A percentile compares a stretch with the other conserved stretches of the same genome.
Evolutionary conservation across 2,113 vertebrate species (phyloP).

Genomic region (Callopanchax toddi): DNA sequence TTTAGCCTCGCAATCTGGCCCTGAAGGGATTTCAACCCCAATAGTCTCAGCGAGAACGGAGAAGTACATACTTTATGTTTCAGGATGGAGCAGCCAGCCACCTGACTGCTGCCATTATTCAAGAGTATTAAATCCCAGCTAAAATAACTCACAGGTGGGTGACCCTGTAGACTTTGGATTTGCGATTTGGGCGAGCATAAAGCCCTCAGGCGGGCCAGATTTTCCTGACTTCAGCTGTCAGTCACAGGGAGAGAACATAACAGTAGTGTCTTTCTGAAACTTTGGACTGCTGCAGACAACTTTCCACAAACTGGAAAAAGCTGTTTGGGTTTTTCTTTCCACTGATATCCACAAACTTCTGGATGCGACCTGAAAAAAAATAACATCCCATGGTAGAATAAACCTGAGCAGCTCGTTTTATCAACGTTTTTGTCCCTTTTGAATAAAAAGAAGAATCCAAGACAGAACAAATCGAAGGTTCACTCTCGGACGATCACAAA

Average conservation of each 20-base stretch:
- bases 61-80: slow-evolving; percentile 44
- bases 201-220: slow-evolving; percentile 48
- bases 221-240: slow-evolving; percentile 57
- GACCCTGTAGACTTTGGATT: slow-evolving; percentile 57
- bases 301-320: slow-evolving; percentile 59
- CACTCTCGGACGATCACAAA: slow-evolving; percentile 35
- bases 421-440: slow-evolving; percentile 38
- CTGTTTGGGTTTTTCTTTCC: slow-evolving; percentile 26
- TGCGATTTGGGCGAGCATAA: slow-evolving; percentile 37
- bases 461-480: slow-evolving; percentile 12
- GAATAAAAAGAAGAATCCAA: slow-evolving; percentile 12
- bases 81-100: slow-evolving; percentile 28
- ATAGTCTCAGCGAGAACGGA: neutral
- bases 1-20: slow-evolving; percentile 48
- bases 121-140: slow-evolving; percentile 50
- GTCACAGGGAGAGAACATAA: slow-evolving; percentile 59
- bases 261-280: slow-evolving; percentile 50
- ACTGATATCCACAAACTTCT: slow-evolving; percentile 41
- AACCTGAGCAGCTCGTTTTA: neutral
- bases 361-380: slow-evolving; percentile 15
- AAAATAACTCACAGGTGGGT: slow-evolving; percentile 67
- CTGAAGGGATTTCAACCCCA: slow-evolving; percentile 10
- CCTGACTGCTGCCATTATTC: slow-evolving; percentile 18
- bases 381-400: no score
- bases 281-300: slow-evolving; percentile 33